phyloP scores from a whole-genome alignment of 2,113 vertebrate species.

The Tragelaphus buxtoni region DNA sequence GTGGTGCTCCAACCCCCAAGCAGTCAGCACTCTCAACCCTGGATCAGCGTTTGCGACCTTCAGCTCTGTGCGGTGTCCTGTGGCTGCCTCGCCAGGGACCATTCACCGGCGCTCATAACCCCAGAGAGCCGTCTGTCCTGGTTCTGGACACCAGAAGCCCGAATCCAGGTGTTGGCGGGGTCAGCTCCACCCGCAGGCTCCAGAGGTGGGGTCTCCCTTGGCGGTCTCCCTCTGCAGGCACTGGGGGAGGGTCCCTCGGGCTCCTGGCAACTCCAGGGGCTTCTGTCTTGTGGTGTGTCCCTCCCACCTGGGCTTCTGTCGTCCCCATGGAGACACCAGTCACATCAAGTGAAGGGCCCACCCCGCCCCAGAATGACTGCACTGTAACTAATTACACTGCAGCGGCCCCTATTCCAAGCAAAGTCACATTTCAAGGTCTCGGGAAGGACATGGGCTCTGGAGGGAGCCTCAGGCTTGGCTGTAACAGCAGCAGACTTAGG shows the following conservation, averaged over 20 bases:
- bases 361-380: fast-evolving
- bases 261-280: fast-evolving
- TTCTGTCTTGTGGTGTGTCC: fast-evolving
- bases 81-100: fast-evolving
- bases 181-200: neutral
- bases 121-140: fast-evolving
- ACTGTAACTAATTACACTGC: fast-evolving
- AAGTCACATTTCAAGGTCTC: neutral
- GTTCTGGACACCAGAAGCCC: neutral
- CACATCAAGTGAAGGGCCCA: fast-evolving
- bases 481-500: fast-evolving
- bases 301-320: fast-evolving
- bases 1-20: too few species aligned
- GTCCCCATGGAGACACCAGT: neutral
- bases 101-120: fast-evolving
- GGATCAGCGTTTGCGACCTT: fast-evolving
- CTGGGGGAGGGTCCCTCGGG: fast-evolving
- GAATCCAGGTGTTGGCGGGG: fast-evolving
- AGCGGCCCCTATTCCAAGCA: fast-evolving
- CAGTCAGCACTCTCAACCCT: fast-evolving
- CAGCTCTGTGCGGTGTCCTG: fast-evolving
- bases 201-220: neutral
- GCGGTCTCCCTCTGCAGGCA: fast-evolving
- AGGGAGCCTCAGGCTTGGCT: neutral
- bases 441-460: neutral